phyloP scores from a whole-genome alignment of 2,888 invertebrate species.

The Sussaba pulchella region DNA sequence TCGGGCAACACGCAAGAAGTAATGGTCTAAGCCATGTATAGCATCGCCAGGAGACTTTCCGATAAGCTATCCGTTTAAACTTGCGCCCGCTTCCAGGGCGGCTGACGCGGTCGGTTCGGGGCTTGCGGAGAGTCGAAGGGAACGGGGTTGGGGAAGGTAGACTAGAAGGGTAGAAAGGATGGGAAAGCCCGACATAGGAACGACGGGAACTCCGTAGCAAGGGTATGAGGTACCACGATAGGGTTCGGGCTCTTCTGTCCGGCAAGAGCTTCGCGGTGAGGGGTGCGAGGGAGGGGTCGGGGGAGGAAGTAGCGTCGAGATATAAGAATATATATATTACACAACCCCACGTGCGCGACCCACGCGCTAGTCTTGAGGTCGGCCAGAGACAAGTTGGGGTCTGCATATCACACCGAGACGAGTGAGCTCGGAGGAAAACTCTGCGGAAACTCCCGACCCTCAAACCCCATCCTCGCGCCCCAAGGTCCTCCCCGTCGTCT shows the following conservation, averaged over 20 bases:
- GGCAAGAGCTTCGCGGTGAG: too few species aligned
- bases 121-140: slow-evolving; percentile 12
- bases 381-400: slow-evolving; percentile 66
- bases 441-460: slow-evolving; percentile 70
- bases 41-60: slow-evolving; percentile 56
- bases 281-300: too few species aligned
- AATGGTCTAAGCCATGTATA: slow-evolving; percentile 53
- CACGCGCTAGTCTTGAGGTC: neutral
- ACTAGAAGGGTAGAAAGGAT: too few species aligned
- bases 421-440: slow-evolving; percentile 70
- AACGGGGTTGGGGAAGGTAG: too few species aligned
- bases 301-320: neutral
- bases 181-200: too few species aligned
- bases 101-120: neutral
- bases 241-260: slow-evolving; percentile 45
- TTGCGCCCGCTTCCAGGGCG: slow-evolving; percentile 27
- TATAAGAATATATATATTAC: slow-evolving; percentile 47
- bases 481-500: neutral
- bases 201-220: slow-evolving; percentile 15
- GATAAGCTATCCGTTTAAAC: slow-evolving; percentile 68
- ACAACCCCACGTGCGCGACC: neutral
- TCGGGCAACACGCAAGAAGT: slow-evolving; percentile 54
- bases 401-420: slow-evolving; percentile 69
- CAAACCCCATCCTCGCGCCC: neutral
- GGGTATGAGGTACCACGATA: slow-evolving; percentile 14